A percentile compares a stretch with the other conserved stretches of the same genome.
Conservation (phyloP, 92 coral and sea anemone species). For the Palythoa grandis region DNA sequence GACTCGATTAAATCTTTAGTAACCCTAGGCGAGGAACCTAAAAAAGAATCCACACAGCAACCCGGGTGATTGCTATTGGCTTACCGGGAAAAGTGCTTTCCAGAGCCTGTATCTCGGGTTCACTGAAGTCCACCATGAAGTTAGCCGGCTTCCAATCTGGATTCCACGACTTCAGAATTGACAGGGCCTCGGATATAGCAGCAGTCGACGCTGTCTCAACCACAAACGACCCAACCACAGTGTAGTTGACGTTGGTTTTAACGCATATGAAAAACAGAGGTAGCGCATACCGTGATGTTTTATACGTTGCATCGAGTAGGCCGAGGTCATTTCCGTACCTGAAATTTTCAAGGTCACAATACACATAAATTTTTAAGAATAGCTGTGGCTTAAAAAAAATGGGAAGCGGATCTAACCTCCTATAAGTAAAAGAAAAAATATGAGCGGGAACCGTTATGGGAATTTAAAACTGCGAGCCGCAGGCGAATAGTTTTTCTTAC, state of each 20-base stretch:
- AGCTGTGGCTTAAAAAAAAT: constrained; percentile 2
- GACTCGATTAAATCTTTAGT: not conserved
- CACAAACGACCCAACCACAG: constrained; percentile 29
- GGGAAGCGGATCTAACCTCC: constrained; percentile 1
- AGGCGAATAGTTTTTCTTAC: not conserved
- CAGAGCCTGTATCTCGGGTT: constrained; percentile 30
- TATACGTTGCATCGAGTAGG: constrained; percentile 31
- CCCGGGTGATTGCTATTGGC: not conserved
- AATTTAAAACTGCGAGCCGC: too few relatives aligned
- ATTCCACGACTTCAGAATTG: constrained; percentile 18
- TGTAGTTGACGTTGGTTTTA: constrained; percentile 43
- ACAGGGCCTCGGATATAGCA: constrained; percentile 20
- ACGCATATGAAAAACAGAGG: constrained; percentile 28
- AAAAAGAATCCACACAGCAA: not conserved
- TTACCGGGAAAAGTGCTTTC: constrained; percentile 23
- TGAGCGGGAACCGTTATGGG: not conserved
- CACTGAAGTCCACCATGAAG: constrained; percentile 47
- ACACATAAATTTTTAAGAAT: not conserved
- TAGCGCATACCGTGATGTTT: constrained; percentile 18
- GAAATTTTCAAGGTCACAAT: constrained; percentile 1
- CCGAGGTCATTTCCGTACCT: constrained; percentile 31
- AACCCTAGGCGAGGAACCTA: not conserved
- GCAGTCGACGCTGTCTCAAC: constrained; percentile 7
- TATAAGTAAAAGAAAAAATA: not conserved
- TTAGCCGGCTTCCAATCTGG: constrained; percentile 31